Percentiles rank a stretch among this genome's conserved stretches.
These are phyloP conservation scores for Dolichomitus sp. DNA, from an alignment of 2,888 invertebrate species.

Conservation along the genomic window DNA sequence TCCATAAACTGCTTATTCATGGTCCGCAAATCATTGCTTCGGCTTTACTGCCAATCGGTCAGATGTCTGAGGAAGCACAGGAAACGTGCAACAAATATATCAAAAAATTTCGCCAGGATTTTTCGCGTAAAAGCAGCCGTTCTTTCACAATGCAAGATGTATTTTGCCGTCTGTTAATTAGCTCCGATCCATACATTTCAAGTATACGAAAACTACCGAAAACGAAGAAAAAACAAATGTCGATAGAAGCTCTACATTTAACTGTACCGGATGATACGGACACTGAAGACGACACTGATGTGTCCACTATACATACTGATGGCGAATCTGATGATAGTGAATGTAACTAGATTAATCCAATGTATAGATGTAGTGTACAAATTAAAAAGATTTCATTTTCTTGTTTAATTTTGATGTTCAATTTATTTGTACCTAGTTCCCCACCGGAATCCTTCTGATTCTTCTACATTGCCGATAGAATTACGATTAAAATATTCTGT, in stretches of 20 bases:
- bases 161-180: background rate
- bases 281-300: no score
- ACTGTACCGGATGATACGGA: no score
- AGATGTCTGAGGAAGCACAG: constrained; percentile 38
- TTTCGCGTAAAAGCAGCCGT: constrained; percentile 16
- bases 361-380: no score
- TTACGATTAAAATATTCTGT: no score
- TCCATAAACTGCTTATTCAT: constrained; percentile 36
- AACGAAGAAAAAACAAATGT: background rate
- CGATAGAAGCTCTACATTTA: constrained; percentile 3
- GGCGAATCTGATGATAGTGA: no score
- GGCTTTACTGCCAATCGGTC: constrained; percentile 39
- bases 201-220: background rate
- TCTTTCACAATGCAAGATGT: background rate
- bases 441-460: no score
- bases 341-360: no score
- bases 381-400: no score
- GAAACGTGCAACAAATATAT: constrained; percentile 43
- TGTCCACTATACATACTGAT: no score
- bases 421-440: no score
- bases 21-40: constrained; percentile 44
- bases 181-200: background rate
- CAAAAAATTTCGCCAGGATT: constrained; percentile 34
- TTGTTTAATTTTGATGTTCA: no score
- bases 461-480: no score